These are phyloP conservation scores for Cromileptes altivelis DNA, from an alignment of 2,113 vertebrate species.

Conservation along the genomic window DNA sequence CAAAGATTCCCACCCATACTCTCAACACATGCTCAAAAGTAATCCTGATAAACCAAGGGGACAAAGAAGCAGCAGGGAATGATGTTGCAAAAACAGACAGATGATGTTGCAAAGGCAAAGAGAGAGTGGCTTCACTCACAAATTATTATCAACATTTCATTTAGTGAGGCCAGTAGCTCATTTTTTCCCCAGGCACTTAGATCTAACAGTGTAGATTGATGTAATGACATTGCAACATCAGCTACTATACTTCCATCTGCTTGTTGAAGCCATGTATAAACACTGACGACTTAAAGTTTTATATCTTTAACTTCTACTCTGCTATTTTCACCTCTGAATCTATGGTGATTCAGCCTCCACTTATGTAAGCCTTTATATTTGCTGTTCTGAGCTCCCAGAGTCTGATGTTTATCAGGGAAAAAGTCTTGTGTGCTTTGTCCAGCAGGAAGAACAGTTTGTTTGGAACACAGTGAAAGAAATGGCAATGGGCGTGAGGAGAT, in stretches of 20 bases:
- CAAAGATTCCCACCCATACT: no score
- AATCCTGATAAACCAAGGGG: background rate
- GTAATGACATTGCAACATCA: background rate
- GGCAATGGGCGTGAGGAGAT: background rate
- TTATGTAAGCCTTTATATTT: background rate
- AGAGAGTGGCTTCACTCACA: conserved; percentile 1
- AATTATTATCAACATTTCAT: conserved; percentile 20
- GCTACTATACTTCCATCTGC: conserved; percentile 6
- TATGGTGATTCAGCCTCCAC: background rate
- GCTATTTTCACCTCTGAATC: background rate
- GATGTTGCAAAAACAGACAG: background rate
- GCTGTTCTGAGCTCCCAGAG: background rate
- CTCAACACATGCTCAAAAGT: background rate
- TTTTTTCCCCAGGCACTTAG: conserved; percentile 13
- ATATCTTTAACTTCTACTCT: background rate
- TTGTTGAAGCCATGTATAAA: conserved; percentile 5
- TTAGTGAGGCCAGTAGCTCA: conserved; percentile 6
- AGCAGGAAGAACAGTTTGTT: background rate
- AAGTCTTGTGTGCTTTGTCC: background rate
- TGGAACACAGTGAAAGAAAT: background rate
- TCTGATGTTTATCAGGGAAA: background rate
- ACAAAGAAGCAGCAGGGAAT: background rate
- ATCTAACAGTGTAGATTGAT: conserved; percentile 5
- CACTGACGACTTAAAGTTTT: background rate
- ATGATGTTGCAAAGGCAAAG: background rate